Evolutionary conservation across 1,140 invertebrate species (phyloP), one percentile per base, ranked within the genome.

Genomic region (Scaptomyza montana): DNA sequence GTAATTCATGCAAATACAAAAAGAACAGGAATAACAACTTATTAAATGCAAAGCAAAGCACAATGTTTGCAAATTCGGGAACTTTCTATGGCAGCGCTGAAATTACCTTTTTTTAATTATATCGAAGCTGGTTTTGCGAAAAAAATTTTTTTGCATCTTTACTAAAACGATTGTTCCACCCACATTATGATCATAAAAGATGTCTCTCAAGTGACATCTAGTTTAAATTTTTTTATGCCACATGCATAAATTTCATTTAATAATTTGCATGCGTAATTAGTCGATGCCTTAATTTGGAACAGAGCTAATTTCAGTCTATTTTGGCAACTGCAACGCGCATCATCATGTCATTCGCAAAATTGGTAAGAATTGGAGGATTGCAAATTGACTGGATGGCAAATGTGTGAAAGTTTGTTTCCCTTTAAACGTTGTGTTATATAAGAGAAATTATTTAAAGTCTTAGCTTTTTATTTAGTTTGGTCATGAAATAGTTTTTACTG

Each of bases 331-430:
- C 77, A 85, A 47, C 71, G 46, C 67, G 81, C 79, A 80, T 78
- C 79, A 80, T 78, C 76, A 91, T 91, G 90, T 74, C 76, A 55
- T 76, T 86, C 51, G 74, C 86, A 33, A 91, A 91, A 76, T 76
- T 91, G 90, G 90, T 91, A 57, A 87, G 90, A 72, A 56, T 36
- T 36, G 0, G 0, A 30, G 5, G 12, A 10, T 33, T 49, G 10
- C 33, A 9, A 36, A 36, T 33, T 6, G 10, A 50, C 33, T 25
- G 2, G 13, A 39, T 47, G 60, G 46, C 47, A 41, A 16, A 39
- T 60, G 39, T 57, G 54, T 39, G 47, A 53, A 49, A 36, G 28
- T 49, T 76, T 43, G 59, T 41, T 49, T 36, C 33, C 33, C 3
- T 33, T 33, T 33, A 33, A 36, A 36, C 9, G 6, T 36, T 36